Evolutionary conservation across 2,888 invertebrate species (phyloP).

Genomic region (Orchestes rusci): DNA sequence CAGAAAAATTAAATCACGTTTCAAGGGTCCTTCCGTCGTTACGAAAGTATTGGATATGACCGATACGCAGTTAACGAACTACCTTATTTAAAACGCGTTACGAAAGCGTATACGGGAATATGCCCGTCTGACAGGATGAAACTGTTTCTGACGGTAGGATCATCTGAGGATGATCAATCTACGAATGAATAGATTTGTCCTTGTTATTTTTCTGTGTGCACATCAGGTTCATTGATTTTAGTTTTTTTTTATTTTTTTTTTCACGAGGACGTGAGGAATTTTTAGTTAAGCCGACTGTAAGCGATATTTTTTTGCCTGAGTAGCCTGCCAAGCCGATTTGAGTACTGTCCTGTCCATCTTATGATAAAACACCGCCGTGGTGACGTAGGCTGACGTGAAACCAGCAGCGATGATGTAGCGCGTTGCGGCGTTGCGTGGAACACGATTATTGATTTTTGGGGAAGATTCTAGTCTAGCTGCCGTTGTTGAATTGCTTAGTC

Average conservation of each 20-base stretch:
- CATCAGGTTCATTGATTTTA: background rate
- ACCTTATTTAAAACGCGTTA: background rate
- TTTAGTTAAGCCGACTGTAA: background rate
- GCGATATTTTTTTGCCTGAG: too few relatives aligned
- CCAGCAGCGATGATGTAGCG: too few relatives aligned
- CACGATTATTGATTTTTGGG: too few relatives aligned
- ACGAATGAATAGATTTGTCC: background rate
- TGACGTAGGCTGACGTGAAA: too few relatives aligned
- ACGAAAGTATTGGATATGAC: background rate
- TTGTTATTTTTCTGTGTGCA: too few relatives aligned
- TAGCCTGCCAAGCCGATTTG: too few relatives aligned
- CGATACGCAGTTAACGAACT: background rate
- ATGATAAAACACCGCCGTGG: too few relatives aligned
- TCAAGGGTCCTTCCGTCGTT: conserved; percentile 23
- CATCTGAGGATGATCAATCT: background rate
- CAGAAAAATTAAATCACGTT: conserved; percentile 25
- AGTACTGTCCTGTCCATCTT: too few relatives aligned
- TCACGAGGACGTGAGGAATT: background rate
- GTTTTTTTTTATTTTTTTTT: background rate
- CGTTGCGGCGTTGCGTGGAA: too few relatives aligned
- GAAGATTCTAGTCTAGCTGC: too few relatives aligned
- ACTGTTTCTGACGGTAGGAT: background rate
- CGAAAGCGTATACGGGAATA: conserved; percentile 4
- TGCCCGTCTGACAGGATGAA: conserved; percentile 6
- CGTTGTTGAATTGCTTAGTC: too few relatives aligned